Conservation (phyloP, 2,797 vertebrate species). For the Manis javanica region DNA sequence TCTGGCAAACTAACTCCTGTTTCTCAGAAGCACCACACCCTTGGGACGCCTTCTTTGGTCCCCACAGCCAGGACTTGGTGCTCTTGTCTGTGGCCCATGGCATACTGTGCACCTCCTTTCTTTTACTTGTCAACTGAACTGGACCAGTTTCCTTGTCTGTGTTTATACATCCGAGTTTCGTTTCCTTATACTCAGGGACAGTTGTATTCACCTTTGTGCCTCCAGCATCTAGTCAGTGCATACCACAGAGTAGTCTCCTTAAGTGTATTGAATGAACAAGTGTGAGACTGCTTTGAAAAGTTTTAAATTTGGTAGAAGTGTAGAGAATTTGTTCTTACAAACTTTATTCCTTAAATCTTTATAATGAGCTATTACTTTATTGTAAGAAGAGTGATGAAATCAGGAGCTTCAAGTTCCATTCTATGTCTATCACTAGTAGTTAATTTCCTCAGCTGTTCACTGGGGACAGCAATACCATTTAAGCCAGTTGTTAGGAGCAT, state of each 20-base stretch:
- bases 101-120: background rate
- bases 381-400: background rate
- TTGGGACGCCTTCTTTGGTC: background rate
- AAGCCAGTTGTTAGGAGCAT: background rate
- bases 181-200: background rate
- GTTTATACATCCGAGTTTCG: background rate
- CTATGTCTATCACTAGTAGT: background rate
- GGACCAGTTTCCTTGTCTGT: background rate
- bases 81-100: background rate
- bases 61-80: background rate
- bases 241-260: background rate
- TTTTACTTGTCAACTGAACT: background rate
- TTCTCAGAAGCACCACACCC: background rate
- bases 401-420: background rate
- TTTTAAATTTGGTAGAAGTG: background rate
- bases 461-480: background rate
- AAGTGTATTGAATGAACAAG: background rate
- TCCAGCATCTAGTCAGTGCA: background rate
- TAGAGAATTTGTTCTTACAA: background rate
- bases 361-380: background rate
- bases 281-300: background rate
- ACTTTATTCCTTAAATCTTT: background rate
- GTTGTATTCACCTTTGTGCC: background rate
- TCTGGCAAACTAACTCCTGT: background rate
- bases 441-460: background rate